These are phyloP conservation scores for Epinephelus lanceolatus DNA, from an alignment of 2,113 vertebrate species.

Conservation along the genomic window DNA sequence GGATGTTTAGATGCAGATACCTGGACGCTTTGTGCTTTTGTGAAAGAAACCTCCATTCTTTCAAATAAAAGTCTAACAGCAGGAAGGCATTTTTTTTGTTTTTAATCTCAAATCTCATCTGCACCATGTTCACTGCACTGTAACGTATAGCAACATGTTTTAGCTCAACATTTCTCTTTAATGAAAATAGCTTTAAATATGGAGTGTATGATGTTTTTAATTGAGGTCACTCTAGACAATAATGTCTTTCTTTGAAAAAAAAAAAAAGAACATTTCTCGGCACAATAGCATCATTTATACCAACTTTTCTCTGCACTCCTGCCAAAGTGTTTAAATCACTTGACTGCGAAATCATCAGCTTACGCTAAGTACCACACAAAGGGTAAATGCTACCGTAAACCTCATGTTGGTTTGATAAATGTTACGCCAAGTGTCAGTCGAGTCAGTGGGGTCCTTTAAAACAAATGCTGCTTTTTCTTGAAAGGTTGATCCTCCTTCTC, in stretches of 20 bases:
- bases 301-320: conserved; percentile 20
- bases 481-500: not conserved
- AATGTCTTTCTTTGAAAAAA: not conserved
- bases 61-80: conserved; percentile 54
- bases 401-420: not conserved
- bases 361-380: not conserved
- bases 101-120: conserved; percentile 55
- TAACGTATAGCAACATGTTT: conserved; percentile 8
- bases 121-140: conserved; percentile 18
- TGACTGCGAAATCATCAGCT: not conserved
- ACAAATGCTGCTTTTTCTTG: not conserved
- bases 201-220: conserved; percentile 38
- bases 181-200: conserved; percentile 31
- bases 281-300: not conserved
- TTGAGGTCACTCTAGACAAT: conserved; percentile 16
- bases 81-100: conserved; percentile 53
- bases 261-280: not conserved
- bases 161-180: not conserved
- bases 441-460: not conserved
- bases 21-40: conserved; percentile 73
- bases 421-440: not conserved
- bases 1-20: conserved; percentile 82
- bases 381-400: not conserved
- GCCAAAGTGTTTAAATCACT: conserved; percentile 23
- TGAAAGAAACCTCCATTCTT: conserved; percentile 60